Evolutionary conservation across 2,113 vertebrate genomes (phyloP).

Genomic region (Cranoglanis bouderius): DNA sequence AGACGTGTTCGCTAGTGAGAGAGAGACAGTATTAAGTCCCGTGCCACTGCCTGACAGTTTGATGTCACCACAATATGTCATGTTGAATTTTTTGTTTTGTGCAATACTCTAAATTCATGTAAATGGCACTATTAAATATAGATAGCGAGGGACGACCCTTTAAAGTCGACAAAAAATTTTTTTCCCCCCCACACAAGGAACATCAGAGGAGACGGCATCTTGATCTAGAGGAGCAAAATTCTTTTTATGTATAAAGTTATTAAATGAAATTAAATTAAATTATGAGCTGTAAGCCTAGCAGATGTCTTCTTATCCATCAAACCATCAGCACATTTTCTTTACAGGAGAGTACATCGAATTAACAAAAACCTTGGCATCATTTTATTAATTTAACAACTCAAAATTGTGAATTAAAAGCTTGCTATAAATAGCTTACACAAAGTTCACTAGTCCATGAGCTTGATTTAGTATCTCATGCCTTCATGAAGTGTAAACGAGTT

Average conservation of each 20-base stretch:
- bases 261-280: neutral
- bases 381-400: neutral
- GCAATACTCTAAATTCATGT: neutral
- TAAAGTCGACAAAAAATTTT: neutral
- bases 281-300: neutral
- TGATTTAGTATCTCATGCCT: neutral
- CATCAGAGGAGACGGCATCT: neutral
- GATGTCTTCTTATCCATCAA: neutral
- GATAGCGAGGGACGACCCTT: neutral
- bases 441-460: neutral
- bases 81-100: neutral
- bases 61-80: neutral
- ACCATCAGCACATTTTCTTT: neutral
- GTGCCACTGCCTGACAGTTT: neutral
- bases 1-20: neutral
- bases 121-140: neutral
- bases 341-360: neutral
- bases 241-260: neutral
- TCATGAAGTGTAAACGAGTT: neutral
- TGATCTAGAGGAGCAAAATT: neutral
- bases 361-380: neutral
- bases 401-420: neutral
- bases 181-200: neutral
- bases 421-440: neutral
- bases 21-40: neutral